Evolutionary conservation across 2,113 vertebrate species (phyloP).

Genomic region (Clinocottus analis): DNA sequence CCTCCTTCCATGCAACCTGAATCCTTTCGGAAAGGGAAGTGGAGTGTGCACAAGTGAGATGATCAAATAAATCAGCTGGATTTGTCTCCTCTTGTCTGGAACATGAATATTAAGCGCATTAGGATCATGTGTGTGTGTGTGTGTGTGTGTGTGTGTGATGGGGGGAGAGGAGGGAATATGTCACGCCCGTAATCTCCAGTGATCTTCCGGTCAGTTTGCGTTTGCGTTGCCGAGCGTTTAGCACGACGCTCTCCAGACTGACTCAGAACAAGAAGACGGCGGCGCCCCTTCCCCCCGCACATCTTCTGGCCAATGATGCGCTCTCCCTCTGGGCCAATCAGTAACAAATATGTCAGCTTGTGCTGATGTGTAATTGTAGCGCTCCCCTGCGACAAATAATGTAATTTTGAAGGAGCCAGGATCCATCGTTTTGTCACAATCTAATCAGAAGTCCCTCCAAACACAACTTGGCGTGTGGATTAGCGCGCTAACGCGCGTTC

Average conservation of each 20-base stretch:
- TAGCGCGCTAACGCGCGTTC: constrained; percentile 9
- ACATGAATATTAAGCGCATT: constrained; percentile 77
- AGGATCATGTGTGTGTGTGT: constrained; percentile 66
- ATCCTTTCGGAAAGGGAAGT: constrained; percentile 79
- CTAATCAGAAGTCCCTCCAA: constrained; percentile 23
- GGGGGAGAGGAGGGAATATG: constrained; percentile 52
- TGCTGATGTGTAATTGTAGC: constrained; percentile 52
- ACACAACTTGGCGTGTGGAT: constrained; percentile 13
- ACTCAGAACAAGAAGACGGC: constrained; percentile 9
- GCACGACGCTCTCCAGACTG: constrained; percentile 46
- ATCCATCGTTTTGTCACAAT: constrained; percentile 37
- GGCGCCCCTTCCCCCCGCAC: constrained; percentile 34
- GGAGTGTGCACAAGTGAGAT: constrained; percentile 80
- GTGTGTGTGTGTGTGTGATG: too few species aligned
- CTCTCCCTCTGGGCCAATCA: constrained; percentile 72
- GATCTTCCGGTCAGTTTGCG: constrained; percentile 71
- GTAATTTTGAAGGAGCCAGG: constrained; percentile 39
- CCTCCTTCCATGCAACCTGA: constrained; percentile 76
- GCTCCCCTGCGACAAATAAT: constrained; percentile 47
- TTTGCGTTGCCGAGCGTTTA: constrained; percentile 63
- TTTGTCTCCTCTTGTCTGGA: constrained; percentile 61
- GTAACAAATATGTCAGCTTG: constrained; percentile 64
- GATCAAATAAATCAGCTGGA: constrained; percentile 81
- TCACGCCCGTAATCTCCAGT: constrained; percentile 60
- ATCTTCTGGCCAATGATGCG: constrained; percentile 48